A percentile compares a stretch with the other conserved stretches of the same genome.
phyloP scores from a whole-genome alignment of 2,888 invertebrate species.

The Syrphus vitripennis region DNA sequence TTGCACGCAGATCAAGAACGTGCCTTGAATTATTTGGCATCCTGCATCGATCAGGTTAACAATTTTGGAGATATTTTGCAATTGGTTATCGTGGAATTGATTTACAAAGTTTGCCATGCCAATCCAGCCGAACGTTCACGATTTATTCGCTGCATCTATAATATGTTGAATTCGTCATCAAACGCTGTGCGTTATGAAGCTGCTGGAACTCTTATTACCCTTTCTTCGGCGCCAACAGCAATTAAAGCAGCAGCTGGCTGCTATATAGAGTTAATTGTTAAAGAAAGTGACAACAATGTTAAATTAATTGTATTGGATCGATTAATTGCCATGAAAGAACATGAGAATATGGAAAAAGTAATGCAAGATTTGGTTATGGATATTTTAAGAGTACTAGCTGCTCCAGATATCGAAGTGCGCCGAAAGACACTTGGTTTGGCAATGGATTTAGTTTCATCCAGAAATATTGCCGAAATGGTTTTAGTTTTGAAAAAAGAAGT shows the following conservation, averaged over 20 bases:
- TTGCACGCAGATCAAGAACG: conserved; percentile 98
- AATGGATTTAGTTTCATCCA: conserved; percentile 93
- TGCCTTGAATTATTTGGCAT: conserved; percentile 95
- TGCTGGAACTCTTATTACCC: conserved; percentile 97
- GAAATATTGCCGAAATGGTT: conserved; percentile 98
- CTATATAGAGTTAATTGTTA: conserved; percentile 99
- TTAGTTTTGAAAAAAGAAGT: conserved; percentile 96
- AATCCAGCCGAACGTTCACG: conserved; percentile 97
- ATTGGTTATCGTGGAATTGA: conserved; percentile 98
- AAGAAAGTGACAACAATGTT: conserved; percentile 99
- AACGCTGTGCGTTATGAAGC: conserved; percentile 99
- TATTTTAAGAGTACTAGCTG: conserved; percentile 94
- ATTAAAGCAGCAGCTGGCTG: conserved; percentile 98
- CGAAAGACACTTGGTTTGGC: conserved; percentile 92
- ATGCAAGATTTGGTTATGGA: conserved; percentile 97
- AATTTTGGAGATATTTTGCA: conserved; percentile 98
- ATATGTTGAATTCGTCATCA: conserved; percentile 95
- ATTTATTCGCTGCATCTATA: conserved; percentile 99
- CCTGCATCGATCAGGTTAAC: conserved; percentile 96
- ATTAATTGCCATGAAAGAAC: conserved; percentile 92
- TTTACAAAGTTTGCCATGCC: conserved; percentile 99
- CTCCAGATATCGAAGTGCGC: conserved; percentile 97
- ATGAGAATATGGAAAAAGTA: conserved; percentile 92
- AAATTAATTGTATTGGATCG: conserved; percentile 98
- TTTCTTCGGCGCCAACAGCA: conserved; percentile 98